Percentiles rank a stretch among this genome's conserved stretches.
phyloP scores from a whole-genome alignment of 2,797 vertebrate genomes.

The Scomberomorus guttatus region DNA sequence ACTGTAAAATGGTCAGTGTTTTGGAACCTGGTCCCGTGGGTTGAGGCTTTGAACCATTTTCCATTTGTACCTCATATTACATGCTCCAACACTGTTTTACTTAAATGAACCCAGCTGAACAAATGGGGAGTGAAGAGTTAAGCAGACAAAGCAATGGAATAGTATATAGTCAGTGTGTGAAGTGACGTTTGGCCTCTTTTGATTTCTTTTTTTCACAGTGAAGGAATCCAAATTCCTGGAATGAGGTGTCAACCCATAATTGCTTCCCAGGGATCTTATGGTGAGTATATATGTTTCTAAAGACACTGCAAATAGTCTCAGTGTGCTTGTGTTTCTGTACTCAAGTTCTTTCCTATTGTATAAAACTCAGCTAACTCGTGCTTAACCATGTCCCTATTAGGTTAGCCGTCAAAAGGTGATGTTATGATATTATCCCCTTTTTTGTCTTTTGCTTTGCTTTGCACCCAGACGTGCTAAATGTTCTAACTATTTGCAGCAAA shows the following conservation, averaged over 20 bases:
- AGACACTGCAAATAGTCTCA: slow-evolving; percentile 36
- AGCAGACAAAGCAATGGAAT: slow-evolving; percentile 50
- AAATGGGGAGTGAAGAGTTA: slow-evolving; percentile 53
- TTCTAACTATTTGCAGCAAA: slow-evolving; percentile 32
- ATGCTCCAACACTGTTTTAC: slow-evolving; percentile 37
- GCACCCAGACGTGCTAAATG: slow-evolving; percentile 41
- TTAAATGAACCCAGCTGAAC: slow-evolving; percentile 63
- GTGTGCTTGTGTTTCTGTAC: slow-evolving; percentile 45
- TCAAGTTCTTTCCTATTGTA: slow-evolving; percentile 26
- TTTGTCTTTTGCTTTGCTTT: slow-evolving; percentile 39
- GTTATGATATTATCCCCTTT: slow-evolving; percentile 41
- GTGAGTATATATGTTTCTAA: slow-evolving; percentile 71
- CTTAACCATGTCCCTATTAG: slow-evolving; percentile 22
- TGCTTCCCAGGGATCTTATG: slow-evolving; percentile 57
- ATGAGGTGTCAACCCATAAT: slow-evolving; percentile 55
- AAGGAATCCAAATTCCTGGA: slow-evolving; percentile 64
- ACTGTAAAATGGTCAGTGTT: slow-evolving; percentile 54
- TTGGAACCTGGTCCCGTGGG: slow-evolving; percentile 56
- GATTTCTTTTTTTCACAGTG: slow-evolving; percentile 55
- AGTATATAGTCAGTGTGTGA: slow-evolving; percentile 42
- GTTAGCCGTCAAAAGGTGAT: slow-evolving; percentile 15
- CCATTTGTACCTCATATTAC: slow-evolving; percentile 58
- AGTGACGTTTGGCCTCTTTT: slow-evolving; percentile 60
- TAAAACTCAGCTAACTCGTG: slow-evolving; percentile 46
- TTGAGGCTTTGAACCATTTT: slow-evolving; percentile 62